Evolutionary conservation across 2,797 vertebrate species (phyloP), one percentile per base, ranked within the genome.

Genomic region (Channa striata): DNA sequence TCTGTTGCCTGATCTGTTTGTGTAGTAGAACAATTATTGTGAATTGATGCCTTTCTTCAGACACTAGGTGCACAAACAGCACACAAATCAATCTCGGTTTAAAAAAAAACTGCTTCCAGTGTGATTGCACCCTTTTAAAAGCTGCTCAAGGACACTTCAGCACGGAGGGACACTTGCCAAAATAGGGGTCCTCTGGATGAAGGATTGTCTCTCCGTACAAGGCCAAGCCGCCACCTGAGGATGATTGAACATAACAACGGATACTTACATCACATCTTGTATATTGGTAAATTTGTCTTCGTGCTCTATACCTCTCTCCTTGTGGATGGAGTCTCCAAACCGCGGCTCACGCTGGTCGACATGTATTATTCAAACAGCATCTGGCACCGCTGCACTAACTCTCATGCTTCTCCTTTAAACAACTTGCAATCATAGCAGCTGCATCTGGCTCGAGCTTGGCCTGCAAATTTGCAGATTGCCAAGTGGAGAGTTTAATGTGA

Each of bases 321-420:
- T 58, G 48, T 80, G 67, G 42, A 39, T 21, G 43, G 40, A 63
- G 60, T 19, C 33, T 65, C 59, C 54, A 68, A 65, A 80, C 47
- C 49, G 73, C 54, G 60, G 59, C 52, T 79, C 39, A 19, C 43
- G 71, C 57, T 71, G 72, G 70, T 65, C 51, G 36, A 23, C 64
- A 76, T 82, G 72, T 59, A 54, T 85, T 76, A 87, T 89, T 88
- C 72, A 90, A 52, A 44, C 50, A 21, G 64, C 83, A 82, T 79
- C 84, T 87, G 88, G 74, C 61, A 19, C 54, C 30, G 21, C 62
- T 58, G 61, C 56, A 36, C 46, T 5, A 23, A 52, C 68, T 60
- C 67, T 53, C 33, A 0, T 36, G 39, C 47, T 23, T 62, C 60
- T 6, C 34, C 50, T 42, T 67, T 34, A 54, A 63, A 74, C 60